Evolutionary conservation across 2,888 invertebrate species (phyloP), one percentile per base, ranked within the genome.

Genomic region (Agonopterix subpropinquella): DNA sequence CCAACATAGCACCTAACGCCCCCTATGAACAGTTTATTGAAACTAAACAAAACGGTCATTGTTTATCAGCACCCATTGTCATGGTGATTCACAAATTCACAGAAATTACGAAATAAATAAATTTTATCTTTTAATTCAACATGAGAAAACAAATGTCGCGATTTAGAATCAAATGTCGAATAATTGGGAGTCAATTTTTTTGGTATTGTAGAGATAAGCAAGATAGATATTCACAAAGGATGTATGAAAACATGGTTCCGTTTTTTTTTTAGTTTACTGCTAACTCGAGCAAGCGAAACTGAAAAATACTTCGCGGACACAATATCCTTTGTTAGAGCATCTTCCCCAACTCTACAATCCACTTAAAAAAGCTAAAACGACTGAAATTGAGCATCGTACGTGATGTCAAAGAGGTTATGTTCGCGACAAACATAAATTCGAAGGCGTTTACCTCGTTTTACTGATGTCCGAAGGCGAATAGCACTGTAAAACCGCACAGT

Each of bases 391-490:
- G 71, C 78, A 78, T 70, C 75, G 70, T 77, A 77, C 69, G 65
- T 74, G 72, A 73, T 74, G 68, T 65, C 64, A 69, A 67, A 80
- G 86, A 89, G 89, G 89, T 89, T 89, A 89, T 88, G 89, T 88
- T 79, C 80, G 62, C 77, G 73, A 82, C 82, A 85, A 88, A 87
- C 86, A 88, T 86, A 88, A 87, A 88, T 88, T 86, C 70, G 73
- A 80, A 87, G 87, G 88, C 87, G 87, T 88, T 89, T 89, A 89
- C 89, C 89, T 89, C 72, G 72, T 76, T 75, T 69, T 59, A 66
- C 75, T 71, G 69, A 77, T 66, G 67, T 78, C 73, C 74, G 73
- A 73, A 65, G 70, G 67, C 70, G 61, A 73, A 73, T 80, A 79
- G 70, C 86, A 85, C 83, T 77, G 63, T 74, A 76, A 71, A 70